Conservation (phyloP, 2,888 invertebrate species). For the Watsonalla binaria region DNA sequence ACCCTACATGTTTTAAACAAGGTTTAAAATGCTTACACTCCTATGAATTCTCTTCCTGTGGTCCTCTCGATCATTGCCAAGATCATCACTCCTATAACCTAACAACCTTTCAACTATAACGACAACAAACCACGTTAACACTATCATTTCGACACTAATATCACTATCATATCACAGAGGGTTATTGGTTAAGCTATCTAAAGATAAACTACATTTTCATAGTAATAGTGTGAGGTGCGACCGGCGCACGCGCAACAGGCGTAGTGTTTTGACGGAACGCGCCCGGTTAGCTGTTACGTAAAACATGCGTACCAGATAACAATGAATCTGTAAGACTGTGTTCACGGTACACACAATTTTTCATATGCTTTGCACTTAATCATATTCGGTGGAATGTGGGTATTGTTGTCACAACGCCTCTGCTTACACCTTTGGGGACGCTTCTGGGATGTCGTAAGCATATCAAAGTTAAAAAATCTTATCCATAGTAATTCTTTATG, state of each 20-base stretch:
- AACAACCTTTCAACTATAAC: conserved; percentile 38
- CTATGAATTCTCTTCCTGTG: conserved; percentile 35
- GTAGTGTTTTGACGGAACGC: conserved; percentile 15
- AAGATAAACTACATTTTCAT: conserved; percentile 13
- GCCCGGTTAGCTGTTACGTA: conserved; percentile 30
- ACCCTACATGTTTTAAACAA: neutral
- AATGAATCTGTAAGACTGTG: conserved; percentile 13
- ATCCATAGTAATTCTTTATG: too few species aligned
- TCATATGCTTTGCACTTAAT: too few species aligned
- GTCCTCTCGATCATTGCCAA: conserved; percentile 5
- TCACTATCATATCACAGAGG: conserved; percentile 59
- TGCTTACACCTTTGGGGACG: too few species aligned
- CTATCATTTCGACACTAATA: conserved; percentile 57
- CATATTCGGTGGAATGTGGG: too few species aligned
- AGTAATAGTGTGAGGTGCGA: conserved; percentile 18
- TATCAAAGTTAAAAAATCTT: too few species aligned
- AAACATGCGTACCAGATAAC: conserved; percentile 42
- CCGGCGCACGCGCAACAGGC: conserved; percentile 18
- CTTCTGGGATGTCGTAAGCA: too few species aligned
- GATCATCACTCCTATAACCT: conserved; percentile 20
- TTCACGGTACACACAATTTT: neutral
- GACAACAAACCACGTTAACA: conserved; percentile 53
- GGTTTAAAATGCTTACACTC: conserved; percentile 21
- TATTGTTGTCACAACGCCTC: too few species aligned
- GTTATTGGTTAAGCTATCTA: conserved; percentile 12